Percentiles rank a stretch among this genome's conserved stretches.
Evolutionary conservation across 2,888 invertebrate genomes (phyloP).

Genomic region (Gonocerus acuteangulatus): DNA sequence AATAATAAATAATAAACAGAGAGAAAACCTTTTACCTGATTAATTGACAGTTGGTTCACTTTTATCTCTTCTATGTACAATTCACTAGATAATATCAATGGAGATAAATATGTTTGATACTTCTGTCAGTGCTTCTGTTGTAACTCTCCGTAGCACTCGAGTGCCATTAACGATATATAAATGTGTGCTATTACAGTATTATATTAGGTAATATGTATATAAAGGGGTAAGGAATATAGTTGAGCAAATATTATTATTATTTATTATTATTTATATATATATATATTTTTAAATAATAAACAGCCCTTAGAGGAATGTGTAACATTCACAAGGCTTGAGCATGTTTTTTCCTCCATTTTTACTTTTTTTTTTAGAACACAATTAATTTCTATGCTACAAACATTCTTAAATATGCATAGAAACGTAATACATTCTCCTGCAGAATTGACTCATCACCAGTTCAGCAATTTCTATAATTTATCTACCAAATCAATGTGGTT

Average conservation of each 20-base stretch:
- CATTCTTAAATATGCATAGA: too few relatives aligned
- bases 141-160: conserved; percentile 11
- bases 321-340: conserved; percentile 17
- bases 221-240: conserved; percentile 21
- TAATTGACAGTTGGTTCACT: conserved; percentile 27
- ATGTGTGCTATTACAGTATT: not conserved
- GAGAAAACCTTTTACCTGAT: conserved; percentile 18
- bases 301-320: conserved; percentile 7
- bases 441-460: too few relatives aligned
- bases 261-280: conserved; percentile 24
- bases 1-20: conserved; percentile 26
- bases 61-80: conserved; percentile 24
- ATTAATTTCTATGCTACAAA: too few relatives aligned
- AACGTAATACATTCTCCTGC: too few relatives aligned
- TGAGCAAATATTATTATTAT: conserved; percentile 22
- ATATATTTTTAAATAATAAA: not conserved
- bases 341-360: conserved; percentile 12
- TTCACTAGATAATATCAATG: conserved; percentile 18
- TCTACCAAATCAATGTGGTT: too few relatives aligned
- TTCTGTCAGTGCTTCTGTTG: conserved; percentile 16
- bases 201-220: conserved; percentile 5
- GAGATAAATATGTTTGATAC: conserved; percentile 15
- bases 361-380: not conserved
- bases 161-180: conserved; percentile 17
- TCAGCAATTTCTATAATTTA: too few relatives aligned